These are phyloP conservation scores for Danio jaintianensis DNA, from an alignment of 2,797 vertebrate genomes.

Conservation along the genomic window DNA sequence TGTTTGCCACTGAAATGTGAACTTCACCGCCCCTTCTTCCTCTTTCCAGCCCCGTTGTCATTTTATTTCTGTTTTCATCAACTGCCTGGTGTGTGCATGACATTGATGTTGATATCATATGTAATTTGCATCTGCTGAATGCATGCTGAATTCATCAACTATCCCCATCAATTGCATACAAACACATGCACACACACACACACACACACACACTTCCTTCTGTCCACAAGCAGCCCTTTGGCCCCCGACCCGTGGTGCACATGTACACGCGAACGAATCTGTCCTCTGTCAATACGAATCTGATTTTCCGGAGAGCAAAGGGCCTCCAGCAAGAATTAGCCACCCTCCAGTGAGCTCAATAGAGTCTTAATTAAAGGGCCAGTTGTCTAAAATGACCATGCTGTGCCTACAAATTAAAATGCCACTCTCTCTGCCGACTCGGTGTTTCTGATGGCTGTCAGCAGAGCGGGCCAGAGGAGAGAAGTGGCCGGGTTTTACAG, in stretches of 20 bases:
- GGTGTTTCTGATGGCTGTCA: conserved; percentile 41
- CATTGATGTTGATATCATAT: conserved; percentile 58
- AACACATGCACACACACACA: conserved; percentile 7
- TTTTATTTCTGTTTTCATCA: conserved; percentile 49
- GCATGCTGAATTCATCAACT: conserved; percentile 31
- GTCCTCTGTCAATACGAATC: conserved; percentile 29
- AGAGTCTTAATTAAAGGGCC: conserved; percentile 58
- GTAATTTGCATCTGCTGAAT: conserved; percentile 51
- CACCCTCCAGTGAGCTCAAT: conserved; percentile 51
- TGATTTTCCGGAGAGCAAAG: conserved; percentile 41
- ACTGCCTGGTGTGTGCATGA: conserved; percentile 49
- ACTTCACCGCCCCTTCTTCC: conserved; percentile 17
- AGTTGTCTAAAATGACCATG: conserved; percentile 55
- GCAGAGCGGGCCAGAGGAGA: background rate
- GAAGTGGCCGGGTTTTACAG: conserved; percentile 9
- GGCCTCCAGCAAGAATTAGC: conserved; percentile 48
- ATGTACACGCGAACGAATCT: conserved; percentile 29
- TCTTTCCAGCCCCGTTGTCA: conserved; percentile 26
- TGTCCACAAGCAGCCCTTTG: conserved; percentile 18
- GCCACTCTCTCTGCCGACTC: conserved; percentile 28
- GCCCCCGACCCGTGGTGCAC: background rate
- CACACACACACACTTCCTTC: background rate
- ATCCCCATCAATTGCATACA: background rate
- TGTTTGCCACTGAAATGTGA: conserved; percentile 59
- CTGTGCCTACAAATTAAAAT: conserved; percentile 56